Base-by-base conservation (phyloP, 2,888 invertebrate species). In the Aspidiotus rigidus region DNA sequence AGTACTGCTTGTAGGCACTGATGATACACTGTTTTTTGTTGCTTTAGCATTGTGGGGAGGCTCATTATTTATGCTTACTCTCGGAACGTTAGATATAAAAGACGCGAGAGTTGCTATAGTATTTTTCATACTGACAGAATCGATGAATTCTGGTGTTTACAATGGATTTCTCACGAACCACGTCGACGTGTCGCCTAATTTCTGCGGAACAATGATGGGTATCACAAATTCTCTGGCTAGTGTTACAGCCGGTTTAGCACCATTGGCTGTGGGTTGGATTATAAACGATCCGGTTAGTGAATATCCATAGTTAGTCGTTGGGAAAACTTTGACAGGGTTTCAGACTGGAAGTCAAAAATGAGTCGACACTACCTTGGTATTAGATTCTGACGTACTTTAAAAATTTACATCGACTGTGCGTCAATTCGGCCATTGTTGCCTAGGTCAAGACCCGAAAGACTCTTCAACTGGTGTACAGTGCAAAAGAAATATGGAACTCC, bases 181-280 rank as follows among this genome's bases (percentile, higher is more conserved):
- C 75, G 88, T 93, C 72, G 92, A 93, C 79, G 79, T 93, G 66
- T 87, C 91, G 7, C 90, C 91, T 0, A 89, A 88, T 77, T 89
- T 86, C 77, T 88, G 91, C 2, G 91, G 91, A 41, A 85, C 87
- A 0, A 78, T 92, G 73, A 90, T 92, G 90, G 91, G 92, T 7
- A 85, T 92, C 74, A 90, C 90, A 1, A 92, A 92, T 76, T 86
- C 87, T 10, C 79, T 83, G n/a, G 87, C 88, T 0, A 90, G 88
- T 74, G 80, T 90, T 11, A 86, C 88, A 78, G 88, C 90, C 66
- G 86, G 92, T 72, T 79, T 90, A 73, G 90, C 90, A 0, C 92
- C 92, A 0, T 78, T 89, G 1, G 81, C 86, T 40, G 88, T 89
- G 0, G 86, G 87, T 8, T 77, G 84, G 13, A 83, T 92, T 40